Base-by-base conservation (phyloP, 2,888 invertebrate genomes). In the Itoplectis maculator region DNA sequence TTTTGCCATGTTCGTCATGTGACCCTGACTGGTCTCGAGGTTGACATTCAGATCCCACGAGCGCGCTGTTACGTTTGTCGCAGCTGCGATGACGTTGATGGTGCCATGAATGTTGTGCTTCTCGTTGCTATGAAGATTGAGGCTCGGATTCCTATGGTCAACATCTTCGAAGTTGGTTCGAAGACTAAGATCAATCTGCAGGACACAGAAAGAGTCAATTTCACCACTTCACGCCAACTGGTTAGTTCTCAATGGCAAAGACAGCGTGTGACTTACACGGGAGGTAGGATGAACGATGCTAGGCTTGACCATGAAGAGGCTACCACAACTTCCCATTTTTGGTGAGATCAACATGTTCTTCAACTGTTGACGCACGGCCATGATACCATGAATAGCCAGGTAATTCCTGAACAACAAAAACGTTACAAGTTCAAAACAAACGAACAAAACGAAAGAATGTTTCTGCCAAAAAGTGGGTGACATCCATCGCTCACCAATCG, bases 11-110 rank as follows among this genome's bases (percentile, higher is more conserved):
- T 91, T 91, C 18, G 79, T 51, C 6, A 87, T 80, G 74, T 92
- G 92, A 8, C 90, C 92, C 23, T 87, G 79, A 68, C 90, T 89
- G 23, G 89, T 40, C 9, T 92, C 88, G 13, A 89, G 2, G 29
- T 89, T 88, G 0, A 90, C 42, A 65, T 91, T 89, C 6, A 92
- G 35, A 61, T 93, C 90, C 93, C 92, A 93, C 0, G 88, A 89
- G 45, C 89, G 89, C 0, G 88, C 65, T 0, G 88, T 80, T 3
- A 69, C 69, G 15, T 88, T 81, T 2, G 85, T 87, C 4, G 79
- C 51, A 0, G 83, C 88, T 54, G 90, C 90, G 79, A 91, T 91
- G 7, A 90, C 86, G 9, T 91, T 86, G 20, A 91, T 86, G 2
- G 89, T 92, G 56, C 88, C 89, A n/a, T 89, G 89, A 59, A 90